Evolutionary conservation across 2,888 invertebrate genomes (phyloP), one percentile per base, ranked within the genome.

Genomic region (Hipparchia sbordonii): DNA sequence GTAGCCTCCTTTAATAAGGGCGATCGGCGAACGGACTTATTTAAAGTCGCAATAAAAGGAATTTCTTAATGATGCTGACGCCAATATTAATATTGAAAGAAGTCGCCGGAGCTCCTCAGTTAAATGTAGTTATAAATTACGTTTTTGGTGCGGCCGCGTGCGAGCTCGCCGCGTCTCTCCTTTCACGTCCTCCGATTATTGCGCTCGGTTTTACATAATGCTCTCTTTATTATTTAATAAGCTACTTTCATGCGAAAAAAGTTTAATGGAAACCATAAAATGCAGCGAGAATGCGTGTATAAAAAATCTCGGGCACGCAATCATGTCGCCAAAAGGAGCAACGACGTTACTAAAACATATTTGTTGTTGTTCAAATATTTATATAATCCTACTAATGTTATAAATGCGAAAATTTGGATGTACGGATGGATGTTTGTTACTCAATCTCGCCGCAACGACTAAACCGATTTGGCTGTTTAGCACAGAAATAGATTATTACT

Each of bases 21-120:
- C 88, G 88, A 87, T 87, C 87, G 87, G 81, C 82, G 86, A 85
- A 82, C 83, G 89, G 84, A 91, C 90, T 92, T 92, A 92, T 92
- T 93, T 92, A 89, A 90, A 91, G 86, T 88, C 82, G 88, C 93
- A 92, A 92, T 93, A 93, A 92, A 92, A 92, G 93, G 93, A 89
- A 92, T 92, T 89, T 88, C 88, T 91, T 92, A 93, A 93, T 93
- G 93, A 93, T 89, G 91, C 86, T 87, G 89, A 88, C 85, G 90
- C 86, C 83, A 85, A 89, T 92, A 92, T 92, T 92, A 91, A 93
- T 92, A 92, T 89, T 85, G 89, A 83, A 80, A 83, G 85, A 84
- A 88, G 84, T 85, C 79, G 90, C 86, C 82, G 84, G 79, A 81
- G 84, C 82, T 89, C 85, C 82, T 87, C 87, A 84, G 78, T 83